Evolutionary conservation across 2,888 invertebrate species (phyloP), one percentile per base, ranked within the genome.

Genomic region (Zeuzera pyrina): DNA sequence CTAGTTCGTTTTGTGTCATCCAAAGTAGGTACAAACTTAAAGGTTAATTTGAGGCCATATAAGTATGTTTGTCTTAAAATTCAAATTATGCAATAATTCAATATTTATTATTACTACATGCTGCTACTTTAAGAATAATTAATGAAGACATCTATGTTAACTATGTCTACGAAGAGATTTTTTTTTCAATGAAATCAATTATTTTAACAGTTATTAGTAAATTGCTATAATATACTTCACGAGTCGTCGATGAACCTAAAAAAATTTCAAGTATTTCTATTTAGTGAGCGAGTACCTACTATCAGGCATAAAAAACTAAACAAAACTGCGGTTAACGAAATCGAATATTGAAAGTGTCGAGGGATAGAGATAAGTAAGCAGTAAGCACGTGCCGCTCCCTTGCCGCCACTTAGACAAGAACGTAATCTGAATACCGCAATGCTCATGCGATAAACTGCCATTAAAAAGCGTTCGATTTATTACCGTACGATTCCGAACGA

Each of bases 381-480:
- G n/a, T 59, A 44, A 45, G 66, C 79, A 74, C 83, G 81, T 72
- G 83, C 67, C 72, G 61, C 68, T 67, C 71, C 76, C 76, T 58
- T 51, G 66, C 68, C 67, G 62, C 72, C 83, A 81, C 81, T 81
- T 77, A 79, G 71, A 51, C 64, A 59, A 56, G 55, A 51, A 61
- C 57, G 73, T 74, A 79, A 81, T 81, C 81, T 76, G 81, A 79
- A 83, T 76, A 74, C 79, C 74, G 70, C 74, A 77, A 77, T 74
- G 78, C 79, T 73, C 69, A 78, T 67, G 47, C 71, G 83, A 81
- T 81, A 83, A 81, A 78, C 74, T 65, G 69, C 83, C 83, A 83
- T 83, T 83, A 81, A 83, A 81, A 81, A 73, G 74, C 72, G 61
- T 78, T 81, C 83, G 83, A 83, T 83, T 81, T 83, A 83, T 83